phyloP scores from a whole-genome alignment of 2,888 invertebrate species.

The Nemapogon koenigi region DNA sequence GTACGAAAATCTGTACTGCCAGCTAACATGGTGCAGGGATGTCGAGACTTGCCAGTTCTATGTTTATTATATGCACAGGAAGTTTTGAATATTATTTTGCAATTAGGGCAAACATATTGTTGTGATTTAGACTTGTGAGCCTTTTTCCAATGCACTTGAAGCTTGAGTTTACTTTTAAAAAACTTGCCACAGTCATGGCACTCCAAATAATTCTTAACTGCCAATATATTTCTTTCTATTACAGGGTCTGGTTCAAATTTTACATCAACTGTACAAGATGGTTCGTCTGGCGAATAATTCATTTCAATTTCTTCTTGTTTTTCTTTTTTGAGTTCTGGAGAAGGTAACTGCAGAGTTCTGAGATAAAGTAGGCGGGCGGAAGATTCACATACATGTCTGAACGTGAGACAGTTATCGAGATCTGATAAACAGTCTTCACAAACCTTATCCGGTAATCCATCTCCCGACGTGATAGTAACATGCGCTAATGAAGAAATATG shows the following conservation, averaged over 20 bases:
- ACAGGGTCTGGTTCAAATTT: conserved; percentile 18
- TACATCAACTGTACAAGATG: not conserved
- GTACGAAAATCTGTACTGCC: no score
- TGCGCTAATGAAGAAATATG: conserved; percentile 35
- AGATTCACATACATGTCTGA: conserved; percentile 38
- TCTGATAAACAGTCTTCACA: conserved; percentile 37
- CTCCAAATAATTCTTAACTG: conserved; percentile 25
- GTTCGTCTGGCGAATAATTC: conserved; percentile 1
- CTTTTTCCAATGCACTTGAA: conserved; percentile 33
- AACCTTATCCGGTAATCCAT: conserved; percentile 39
- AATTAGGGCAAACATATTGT: conserved; percentile 21
- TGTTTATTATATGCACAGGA: conserved; percentile 20
- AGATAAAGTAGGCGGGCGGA: conserved; percentile 24
- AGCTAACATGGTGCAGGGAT: no score
- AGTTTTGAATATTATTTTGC: conserved; percentile 22
- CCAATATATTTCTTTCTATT: no score
- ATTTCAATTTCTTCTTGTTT: conserved; percentile 15
- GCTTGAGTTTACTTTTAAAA: conserved; percentile 32
- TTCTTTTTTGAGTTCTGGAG: conserved; percentile 22
- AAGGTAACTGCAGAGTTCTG: conserved; percentile 7
- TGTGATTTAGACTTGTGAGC: conserved; percentile 22
- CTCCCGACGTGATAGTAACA: conserved; percentile 31
- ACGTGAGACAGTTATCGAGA: conserved; percentile 33
- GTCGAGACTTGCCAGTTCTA: conserved; percentile 16
- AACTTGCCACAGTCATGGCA: conserved; percentile 30